Evolutionary conservation across 2,797 vertebrate species (phyloP), one percentile per base, ranked within the genome.

Genomic region (Paedocypris micromegethes): DNA sequence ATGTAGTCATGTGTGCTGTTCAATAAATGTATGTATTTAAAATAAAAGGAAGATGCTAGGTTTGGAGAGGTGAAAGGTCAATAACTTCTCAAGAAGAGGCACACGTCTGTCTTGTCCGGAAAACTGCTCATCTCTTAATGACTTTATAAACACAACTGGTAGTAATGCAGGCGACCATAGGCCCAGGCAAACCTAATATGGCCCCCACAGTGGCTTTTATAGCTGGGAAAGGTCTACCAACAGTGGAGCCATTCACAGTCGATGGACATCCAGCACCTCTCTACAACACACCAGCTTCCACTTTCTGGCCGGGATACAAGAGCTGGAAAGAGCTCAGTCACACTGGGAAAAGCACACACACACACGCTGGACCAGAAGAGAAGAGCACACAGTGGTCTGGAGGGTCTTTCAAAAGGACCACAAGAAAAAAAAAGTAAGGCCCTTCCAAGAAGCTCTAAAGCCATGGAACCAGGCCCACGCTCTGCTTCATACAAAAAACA

Each of bases 351-450:
- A 58, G 44, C 41, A 78, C 51, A 68, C 44, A 68, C 3, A 41
- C 40, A 56, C 48, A 68, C 46, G 51, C 40, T 68, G 40, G 49
- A 64, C 56, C 3, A 63, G 46, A 57, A 59, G 72, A 41, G 42
- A 66, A 72, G 58, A 70, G 37, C 59, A 4, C 54, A 49, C 64
- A 51, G 46, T 59, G 62, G 41, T 71, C 63, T 66, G 67, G 68
- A 66, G 58, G 68, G 60, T 53, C 74, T 71, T 68, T 73, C 61
- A 68, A 64, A 68, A 63, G 53, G 62, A 70, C 69, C 60, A 47
- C 51, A 63, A 52, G 52, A 52, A 62, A 48, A 49, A 4, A 5
- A 46, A 48, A 39, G 44, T 59, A 53, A 72, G 59, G 45, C 51
- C 8, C 3, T 43, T 76, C 41, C 45, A 50, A 64, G 50, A 9